These are phyloP conservation scores for Arenaria interpres DNA, from an alignment of 2,113 vertebrate genomes.

Conservation along the genomic window DNA sequence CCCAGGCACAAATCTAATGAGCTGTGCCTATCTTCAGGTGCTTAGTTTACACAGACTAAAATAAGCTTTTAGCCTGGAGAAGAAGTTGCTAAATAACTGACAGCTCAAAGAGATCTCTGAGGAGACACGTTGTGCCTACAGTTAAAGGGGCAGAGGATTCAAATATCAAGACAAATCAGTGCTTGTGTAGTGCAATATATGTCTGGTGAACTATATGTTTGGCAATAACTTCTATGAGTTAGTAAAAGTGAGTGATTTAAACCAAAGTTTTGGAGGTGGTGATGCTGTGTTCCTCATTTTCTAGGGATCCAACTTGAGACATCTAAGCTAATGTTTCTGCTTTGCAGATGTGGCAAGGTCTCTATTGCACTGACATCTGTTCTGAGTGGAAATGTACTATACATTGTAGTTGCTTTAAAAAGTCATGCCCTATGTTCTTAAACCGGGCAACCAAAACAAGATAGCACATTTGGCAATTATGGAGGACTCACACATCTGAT, in stretches of 20 bases:
- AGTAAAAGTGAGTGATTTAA: background rate
- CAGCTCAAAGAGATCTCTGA: background rate
- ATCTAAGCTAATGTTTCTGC: conserved; percentile 21
- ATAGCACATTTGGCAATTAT: background rate
- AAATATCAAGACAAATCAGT: background rate
- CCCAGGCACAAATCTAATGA: background rate
- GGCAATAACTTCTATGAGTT: background rate
- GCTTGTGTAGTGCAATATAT: background rate
- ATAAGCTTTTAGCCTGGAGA: background rate
- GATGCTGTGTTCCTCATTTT: background rate
- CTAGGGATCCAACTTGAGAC: background rate
- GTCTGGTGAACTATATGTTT: background rate
- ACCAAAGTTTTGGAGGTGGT: background rate
- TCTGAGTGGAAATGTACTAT: background rate
- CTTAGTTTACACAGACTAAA: background rate
- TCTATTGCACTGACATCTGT: background rate
- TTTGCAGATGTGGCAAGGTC: conserved; percentile 12
- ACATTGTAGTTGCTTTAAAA: background rate
- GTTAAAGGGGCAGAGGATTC: background rate
- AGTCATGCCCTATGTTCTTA: background rate
- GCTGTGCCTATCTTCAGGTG: background rate
- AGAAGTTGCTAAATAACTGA: background rate
- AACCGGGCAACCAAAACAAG: background rate
- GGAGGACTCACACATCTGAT: background rate
- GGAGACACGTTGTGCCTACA: background rate